Percentiles rank a stretch among this genome's conserved stretches.
Conservation (phyloP, 2,888 invertebrate species). For the Drosophila heteroneura region DNA sequence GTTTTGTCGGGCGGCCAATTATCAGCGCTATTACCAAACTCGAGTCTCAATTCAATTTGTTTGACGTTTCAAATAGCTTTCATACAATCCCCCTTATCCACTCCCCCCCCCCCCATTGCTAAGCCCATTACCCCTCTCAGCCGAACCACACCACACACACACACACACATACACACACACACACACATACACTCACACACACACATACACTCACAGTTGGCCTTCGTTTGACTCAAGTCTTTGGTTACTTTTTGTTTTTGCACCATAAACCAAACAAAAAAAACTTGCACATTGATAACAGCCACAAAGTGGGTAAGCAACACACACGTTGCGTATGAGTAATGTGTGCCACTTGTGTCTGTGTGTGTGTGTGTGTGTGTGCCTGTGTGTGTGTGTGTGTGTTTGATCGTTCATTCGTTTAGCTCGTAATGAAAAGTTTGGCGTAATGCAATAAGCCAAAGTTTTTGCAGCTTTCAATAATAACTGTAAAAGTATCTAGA, state of each 20-base stretch:
- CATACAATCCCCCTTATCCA: constrained; percentile 18
- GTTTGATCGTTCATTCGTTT: constrained; percentile 9
- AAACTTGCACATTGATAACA: constrained; percentile 72
- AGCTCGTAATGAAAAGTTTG: constrained; percentile 74
- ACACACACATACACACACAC: constrained; percentile 4
- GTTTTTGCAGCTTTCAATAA: constrained; percentile 78
- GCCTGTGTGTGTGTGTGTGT: background rate
- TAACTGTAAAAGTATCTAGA: constrained; percentile 78
- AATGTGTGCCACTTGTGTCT: constrained; percentile 44
- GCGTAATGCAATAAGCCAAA: constrained; percentile 78
- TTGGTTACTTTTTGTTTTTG: constrained; percentile 69
- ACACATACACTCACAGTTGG: constrained; percentile 16
- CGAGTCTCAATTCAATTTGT: constrained; percentile 73
- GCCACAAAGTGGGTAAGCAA: constrained; percentile 29
- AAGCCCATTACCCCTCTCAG: background rate
- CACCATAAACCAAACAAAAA: constrained; percentile 34
- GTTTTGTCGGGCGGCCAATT: constrained; percentile 49
- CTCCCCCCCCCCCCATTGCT: background rate
- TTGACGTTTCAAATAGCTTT: constrained; percentile 77
- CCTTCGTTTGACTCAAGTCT: constrained; percentile 53
- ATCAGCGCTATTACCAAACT: constrained; percentile 63
- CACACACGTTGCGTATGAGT: constrained; percentile 57
- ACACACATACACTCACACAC: constrained; percentile 8
- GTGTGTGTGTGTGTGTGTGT: no score
- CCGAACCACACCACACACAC: constrained; percentile 9